These are phyloP conservation scores for Lathronympha strigana DNA, from an alignment of 2,888 invertebrate genomes.

Conservation along the genomic window DNA sequence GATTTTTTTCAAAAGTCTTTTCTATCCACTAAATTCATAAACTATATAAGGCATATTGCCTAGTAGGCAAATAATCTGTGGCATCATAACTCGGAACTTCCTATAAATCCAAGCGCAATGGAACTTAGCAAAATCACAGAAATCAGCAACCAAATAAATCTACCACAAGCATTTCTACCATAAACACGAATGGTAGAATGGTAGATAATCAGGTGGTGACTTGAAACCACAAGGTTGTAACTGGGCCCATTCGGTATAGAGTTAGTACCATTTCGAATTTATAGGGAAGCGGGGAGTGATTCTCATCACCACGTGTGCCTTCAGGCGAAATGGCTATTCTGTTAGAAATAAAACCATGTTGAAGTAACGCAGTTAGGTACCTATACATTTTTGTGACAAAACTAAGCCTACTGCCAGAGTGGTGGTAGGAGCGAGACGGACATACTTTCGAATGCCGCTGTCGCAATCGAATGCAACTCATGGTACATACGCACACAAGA, in stretches of 20 bases:
- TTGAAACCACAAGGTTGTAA: neutral
- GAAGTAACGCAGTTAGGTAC: too few relatives aligned
- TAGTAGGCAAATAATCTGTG: neutral
- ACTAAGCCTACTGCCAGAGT: too few relatives aligned
- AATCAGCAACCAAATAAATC: slow-evolving; percentile 17
- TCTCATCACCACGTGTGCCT: slow-evolving; percentile 33
- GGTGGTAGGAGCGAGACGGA: too few relatives aligned
- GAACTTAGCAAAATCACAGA: slow-evolving; percentile 15
- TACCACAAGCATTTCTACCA: slow-evolving; percentile 26
- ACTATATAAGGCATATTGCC: too few relatives aligned
- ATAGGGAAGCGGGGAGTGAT: slow-evolving; percentile 7
- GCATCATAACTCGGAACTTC: neutral
- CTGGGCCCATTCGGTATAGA: neutral
- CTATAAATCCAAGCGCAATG: neutral
- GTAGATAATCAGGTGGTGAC: slow-evolving; percentile 13
- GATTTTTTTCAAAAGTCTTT: too few relatives aligned
- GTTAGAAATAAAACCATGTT: neutral
- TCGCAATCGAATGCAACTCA: too few relatives aligned
- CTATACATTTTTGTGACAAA: too few relatives aligned
- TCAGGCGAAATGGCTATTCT: slow-evolving; percentile 12
- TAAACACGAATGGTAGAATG: slow-evolving; percentile 31
- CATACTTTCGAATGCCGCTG: too few relatives aligned
- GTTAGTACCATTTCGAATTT: neutral
- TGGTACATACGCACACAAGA: too few relatives aligned
- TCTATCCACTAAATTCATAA: too few relatives aligned